Percentiles rank a stretch among this genome's conserved stretches.
Conservation (phyloP, 2,113 vertebrate genomes). For the Lasiurus borealis region DNA sequence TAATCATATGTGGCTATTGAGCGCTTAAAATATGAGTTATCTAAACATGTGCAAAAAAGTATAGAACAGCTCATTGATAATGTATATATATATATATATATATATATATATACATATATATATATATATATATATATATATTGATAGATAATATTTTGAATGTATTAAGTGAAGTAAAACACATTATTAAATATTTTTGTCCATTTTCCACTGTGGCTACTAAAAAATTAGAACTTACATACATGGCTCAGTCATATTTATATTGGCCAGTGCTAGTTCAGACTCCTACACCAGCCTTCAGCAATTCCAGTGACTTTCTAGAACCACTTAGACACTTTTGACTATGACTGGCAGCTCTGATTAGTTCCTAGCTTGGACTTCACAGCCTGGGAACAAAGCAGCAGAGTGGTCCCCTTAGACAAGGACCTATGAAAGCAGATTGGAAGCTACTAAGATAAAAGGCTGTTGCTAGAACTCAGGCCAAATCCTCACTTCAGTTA, state of each 20-base stretch:
- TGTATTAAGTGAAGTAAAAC: neutral
- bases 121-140: neutral
- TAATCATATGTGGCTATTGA: neutral
- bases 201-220: neutral
- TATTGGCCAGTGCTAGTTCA: neutral
- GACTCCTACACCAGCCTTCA: neutral
- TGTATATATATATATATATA: neutral
- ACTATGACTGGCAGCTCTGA: neutral
- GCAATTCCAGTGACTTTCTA: neutral
- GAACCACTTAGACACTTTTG: neutral
- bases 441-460: constrained; percentile 19
- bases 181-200: neutral
- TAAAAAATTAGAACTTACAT: neutral
- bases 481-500: neutral
- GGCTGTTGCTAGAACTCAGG: neutral
- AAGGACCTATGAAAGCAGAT: constrained; percentile 16
- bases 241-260: neutral
- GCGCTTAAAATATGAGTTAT: neutral
- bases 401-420: neutral
- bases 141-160: constrained; percentile 25
- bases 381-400: neutral
- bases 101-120: neutral
- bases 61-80: neutral
- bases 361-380: constrained; percentile 8
- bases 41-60: neutral